Evolutionary conservation across 2,797 vertebrate genomes (phyloP).

Genomic region (Pteropus rufus): DNA sequence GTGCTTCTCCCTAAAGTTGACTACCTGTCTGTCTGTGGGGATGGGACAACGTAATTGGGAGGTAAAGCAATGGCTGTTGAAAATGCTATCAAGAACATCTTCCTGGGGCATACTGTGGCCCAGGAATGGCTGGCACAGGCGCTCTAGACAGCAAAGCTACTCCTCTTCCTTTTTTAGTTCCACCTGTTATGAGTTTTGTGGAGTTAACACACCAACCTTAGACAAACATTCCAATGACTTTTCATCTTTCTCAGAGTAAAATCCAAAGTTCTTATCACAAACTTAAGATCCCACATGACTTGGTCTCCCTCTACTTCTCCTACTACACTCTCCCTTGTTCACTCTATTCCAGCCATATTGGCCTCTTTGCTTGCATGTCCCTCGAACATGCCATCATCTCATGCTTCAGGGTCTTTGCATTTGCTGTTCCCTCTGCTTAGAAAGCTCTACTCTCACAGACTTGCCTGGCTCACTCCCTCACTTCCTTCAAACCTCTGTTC

Average conservation of each 20-base stretch:
- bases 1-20: not conserved
- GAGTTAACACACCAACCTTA: not conserved
- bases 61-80: not conserved
- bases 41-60: not conserved
- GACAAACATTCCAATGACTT: not conserved
- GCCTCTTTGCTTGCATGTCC: not conserved
- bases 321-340: not conserved
- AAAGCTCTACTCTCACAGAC: not conserved
- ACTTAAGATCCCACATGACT: not conserved
- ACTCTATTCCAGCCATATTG: not conserved
- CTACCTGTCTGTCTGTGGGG: not conserved
- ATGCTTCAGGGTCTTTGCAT: not conserved
- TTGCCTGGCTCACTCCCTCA: not conserved
- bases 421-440: not conserved
- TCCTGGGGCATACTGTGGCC: not conserved
- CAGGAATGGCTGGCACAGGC: not conserved
- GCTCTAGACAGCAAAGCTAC: not conserved
- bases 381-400: fast-evolving
- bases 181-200: not conserved
- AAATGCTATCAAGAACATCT: not conserved
- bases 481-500: not conserved
- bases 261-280: not conserved
- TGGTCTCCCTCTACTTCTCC: not conserved
- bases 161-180: not conserved
- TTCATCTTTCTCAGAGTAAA: not conserved